Evolutionary conservation across 2,888 invertebrate genomes (phyloP), one percentile per base, ranked within the genome.

Genomic region (Helobdella robusta): DNA sequence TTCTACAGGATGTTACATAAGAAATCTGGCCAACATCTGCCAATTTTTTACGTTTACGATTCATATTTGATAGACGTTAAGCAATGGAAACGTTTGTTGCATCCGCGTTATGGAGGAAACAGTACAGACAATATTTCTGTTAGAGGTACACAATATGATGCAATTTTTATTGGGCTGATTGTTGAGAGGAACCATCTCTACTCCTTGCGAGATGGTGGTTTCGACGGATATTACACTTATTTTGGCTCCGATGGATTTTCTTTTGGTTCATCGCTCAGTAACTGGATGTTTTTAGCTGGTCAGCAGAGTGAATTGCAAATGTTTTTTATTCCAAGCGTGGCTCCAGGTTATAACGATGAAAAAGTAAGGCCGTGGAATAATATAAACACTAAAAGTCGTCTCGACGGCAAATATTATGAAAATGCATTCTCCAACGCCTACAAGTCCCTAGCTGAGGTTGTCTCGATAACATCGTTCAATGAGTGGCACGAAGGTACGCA

Each of bases 401-500:
- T 83, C 20, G 81, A 83, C 67, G 85, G 85, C 11, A 80, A 81
- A 73, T 87, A 87, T 74, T 87, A 86, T 73, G 84, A 83, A 66
- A 82, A 83, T 0, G 83, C 84, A 0, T 86, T 86, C 83, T 79
- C 83, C 61, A 83, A 82, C 40, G 86, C 86, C 0, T 76, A 86
- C 20, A 15, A 34, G 2, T 79, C 82, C 6, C 81, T 83, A 56
- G 81, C 82, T 28, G 82, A 84, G 11, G 81, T 84, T 63, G 79
- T 87, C 20, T 84, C 84, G 11, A 84, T 87, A 65, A 86, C 86
- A 48, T 86, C 86, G 66, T 87, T 86, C 74, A 87, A 87, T 75
- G 86, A 87, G 74, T 87, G 87, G 86, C 85, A 85, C 71, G 86
- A 86, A 76, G 87, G 87, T 4, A 86, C 86, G 11, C 87, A 87